Evolutionary conservation across 2,888 invertebrate species (phyloP).

Genomic region (Tetheella fluctuosa): DNA sequence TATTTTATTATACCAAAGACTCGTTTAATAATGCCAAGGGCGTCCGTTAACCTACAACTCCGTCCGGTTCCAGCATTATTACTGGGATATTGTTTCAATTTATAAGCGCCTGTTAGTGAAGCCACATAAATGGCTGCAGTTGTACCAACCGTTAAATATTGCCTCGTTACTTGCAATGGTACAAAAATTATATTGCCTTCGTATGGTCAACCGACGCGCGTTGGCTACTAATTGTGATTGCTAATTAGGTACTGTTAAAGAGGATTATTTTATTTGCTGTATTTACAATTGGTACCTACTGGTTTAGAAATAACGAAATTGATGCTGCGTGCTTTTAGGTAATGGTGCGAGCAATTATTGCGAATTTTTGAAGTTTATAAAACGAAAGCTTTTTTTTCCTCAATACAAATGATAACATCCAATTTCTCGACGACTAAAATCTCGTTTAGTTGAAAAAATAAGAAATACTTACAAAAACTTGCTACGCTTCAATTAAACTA

Average conservation of each 20-base stretch:
- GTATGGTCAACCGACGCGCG: constrained; percentile 12
- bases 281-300: background rate
- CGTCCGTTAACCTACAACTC: constrained; percentile 35
- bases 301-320: background rate
- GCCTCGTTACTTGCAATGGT: constrained; percentile 24
- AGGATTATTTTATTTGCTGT: background rate
- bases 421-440: too few species aligned
- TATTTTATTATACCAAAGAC: background rate
- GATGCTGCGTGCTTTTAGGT: background rate
- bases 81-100: constrained; percentile 33
- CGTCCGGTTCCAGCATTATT: constrained; percentile 23
- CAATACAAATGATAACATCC: too few species aligned
- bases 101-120: constrained; percentile 26
- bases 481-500: background rate
- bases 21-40: constrained; percentile 49
- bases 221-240: background rate
- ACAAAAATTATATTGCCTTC: constrained; percentile 26
- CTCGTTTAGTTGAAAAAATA: too few species aligned
- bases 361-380: too few species aligned
- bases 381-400: too few species aligned
- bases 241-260: constrained; percentile 1
- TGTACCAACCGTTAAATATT: constrained; percentile 25
- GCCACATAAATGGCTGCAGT: constrained; percentile 20
- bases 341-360: too few species aligned
- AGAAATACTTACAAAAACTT: too few species aligned